A percentile compares a stretch with the other conserved stretches of the same genome.
These are phyloP conservation scores for Luehdorfia chinensis DNA, from an alignment of 1,140 invertebrate species.

Conservation along the genomic window DNA sequence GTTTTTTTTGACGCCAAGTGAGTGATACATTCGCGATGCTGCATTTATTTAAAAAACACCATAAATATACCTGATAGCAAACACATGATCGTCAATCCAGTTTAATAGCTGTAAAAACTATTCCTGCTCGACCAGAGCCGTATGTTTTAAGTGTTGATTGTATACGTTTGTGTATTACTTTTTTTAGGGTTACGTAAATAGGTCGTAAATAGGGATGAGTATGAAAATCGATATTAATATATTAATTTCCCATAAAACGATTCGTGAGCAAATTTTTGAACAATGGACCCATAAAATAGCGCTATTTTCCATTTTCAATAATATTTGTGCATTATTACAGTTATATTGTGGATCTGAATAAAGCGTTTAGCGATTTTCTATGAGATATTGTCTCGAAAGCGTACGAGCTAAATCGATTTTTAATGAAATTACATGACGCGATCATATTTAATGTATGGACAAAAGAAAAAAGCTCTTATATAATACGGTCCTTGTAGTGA, in stretches of 20 bases:
- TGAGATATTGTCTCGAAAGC: no score
- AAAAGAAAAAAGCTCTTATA: slow-evolving; percentile 48
- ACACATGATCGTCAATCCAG: slow-evolving; percentile 54
- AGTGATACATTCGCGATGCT: slow-evolving; percentile 39
- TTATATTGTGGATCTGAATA: no score
- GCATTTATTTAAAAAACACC: slow-evolving; percentile 32
- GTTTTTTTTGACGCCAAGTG: slow-evolving; percentile 10
- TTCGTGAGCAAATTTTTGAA: slow-evolving; percentile 17
- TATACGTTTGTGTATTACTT: slow-evolving; percentile 27
- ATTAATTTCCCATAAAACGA: slow-evolving; percentile 29
- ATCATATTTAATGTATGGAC: no score
- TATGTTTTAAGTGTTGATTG: slow-evolving; percentile 11
- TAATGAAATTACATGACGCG: no score
- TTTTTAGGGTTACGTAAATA: slow-evolving; percentile 53
- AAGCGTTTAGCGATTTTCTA: no score
- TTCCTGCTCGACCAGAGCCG: slow-evolving; percentile 26
- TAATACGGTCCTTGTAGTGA: slow-evolving; percentile 55
- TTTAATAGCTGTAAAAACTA: slow-evolving; percentile 33
- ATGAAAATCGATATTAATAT: slow-evolving; percentile 62
- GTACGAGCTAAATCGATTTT: no score
- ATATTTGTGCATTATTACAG: no score
- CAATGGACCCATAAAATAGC: no score
- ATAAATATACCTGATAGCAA: slow-evolving; percentile 49
- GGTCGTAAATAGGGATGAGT: slow-evolving; percentile 29
- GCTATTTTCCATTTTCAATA: no score